These are phyloP conservation scores for Vidua chalybeata DNA, from an alignment of 2,113 vertebrate genomes.

Conservation along the genomic window DNA sequence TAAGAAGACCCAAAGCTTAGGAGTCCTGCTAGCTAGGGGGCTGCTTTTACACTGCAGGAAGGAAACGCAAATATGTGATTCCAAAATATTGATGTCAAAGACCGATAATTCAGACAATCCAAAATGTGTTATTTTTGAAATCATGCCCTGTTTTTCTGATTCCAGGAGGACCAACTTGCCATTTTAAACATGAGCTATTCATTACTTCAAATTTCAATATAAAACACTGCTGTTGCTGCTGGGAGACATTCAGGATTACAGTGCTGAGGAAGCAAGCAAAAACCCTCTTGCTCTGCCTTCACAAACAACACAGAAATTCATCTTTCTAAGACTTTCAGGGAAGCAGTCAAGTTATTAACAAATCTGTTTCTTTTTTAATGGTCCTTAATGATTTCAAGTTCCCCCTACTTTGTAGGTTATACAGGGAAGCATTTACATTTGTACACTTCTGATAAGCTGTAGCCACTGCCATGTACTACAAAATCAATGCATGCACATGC, in stretches of 20 bases:
- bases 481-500: fast-evolving
- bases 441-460: not conserved
- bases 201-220: not conserved
- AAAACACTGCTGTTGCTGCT: not conserved
- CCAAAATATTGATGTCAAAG: not conserved
- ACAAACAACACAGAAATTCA: not conserved
- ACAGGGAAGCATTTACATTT: not conserved
- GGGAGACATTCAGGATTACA: not conserved
- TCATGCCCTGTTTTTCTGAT: not conserved
- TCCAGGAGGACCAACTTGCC: not conserved
- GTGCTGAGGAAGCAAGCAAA: not conserved
- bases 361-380: not conserved
- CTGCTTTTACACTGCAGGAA: not conserved
- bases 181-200: not conserved
- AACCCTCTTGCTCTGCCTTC: not conserved
- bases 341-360: not conserved
- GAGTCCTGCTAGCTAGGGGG: not conserved
- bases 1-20: not conserved
- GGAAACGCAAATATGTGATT: not conserved
- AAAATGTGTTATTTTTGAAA: not conserved
- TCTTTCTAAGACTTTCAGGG: not conserved
- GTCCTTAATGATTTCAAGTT: not conserved
- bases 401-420: not conserved
- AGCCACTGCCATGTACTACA: fast-evolving
- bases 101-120: not conserved